Base-by-base conservation (phyloP, 2,797 vertebrate species). In the Taeniopygia guttata region DNA sequence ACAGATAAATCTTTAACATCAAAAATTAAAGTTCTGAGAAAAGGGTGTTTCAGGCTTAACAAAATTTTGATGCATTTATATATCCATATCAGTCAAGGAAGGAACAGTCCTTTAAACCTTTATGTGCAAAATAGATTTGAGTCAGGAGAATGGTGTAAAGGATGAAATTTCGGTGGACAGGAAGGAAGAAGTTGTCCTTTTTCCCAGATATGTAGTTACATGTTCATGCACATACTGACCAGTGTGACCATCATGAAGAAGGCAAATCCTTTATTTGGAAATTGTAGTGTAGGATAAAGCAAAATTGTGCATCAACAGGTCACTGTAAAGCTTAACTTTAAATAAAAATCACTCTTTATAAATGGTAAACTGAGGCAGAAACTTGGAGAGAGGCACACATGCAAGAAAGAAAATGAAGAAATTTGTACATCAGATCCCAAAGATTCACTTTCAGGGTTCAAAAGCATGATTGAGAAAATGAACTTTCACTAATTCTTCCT, bases 1-100 rank as follows among this genome's bases (percentile, higher is more conserved):
- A 95, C 83, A 94, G 93, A 43, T 80, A n/a, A 95, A 97, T 96
- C 95, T 96, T 93, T 74, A 88, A 89, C 59, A 96, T 97, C 93
- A 93, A 92, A 96, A 97, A 95, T 90, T 89, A 74, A 89, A 93
- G 45, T 91, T 84, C 74, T 88, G 63, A 93, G 60, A 51, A 91
- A 86, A 88, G 49, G 7, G 9, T 63, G 49, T 89, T 94, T 90
- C 74, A 89, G 54, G 63, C 74, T 94, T 73, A 84, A 85, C 5
- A 89, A 94, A 92, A 84, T 52, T 85, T 58, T 60, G 69, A 67
- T 81, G 59, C 4, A 2, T 80, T 90, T 94, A 76, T 90, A 36
- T 43, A 80, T 60, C 86, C 9, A 3, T 82, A 48, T 52, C 32
- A 34, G 48, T 36, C 59, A 82, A 84, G 66, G 49, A 86, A 91